These are phyloP conservation scores for Sturmia bella DNA, from an alignment of 2,888 invertebrate genomes.

Conservation along the genomic window DNA sequence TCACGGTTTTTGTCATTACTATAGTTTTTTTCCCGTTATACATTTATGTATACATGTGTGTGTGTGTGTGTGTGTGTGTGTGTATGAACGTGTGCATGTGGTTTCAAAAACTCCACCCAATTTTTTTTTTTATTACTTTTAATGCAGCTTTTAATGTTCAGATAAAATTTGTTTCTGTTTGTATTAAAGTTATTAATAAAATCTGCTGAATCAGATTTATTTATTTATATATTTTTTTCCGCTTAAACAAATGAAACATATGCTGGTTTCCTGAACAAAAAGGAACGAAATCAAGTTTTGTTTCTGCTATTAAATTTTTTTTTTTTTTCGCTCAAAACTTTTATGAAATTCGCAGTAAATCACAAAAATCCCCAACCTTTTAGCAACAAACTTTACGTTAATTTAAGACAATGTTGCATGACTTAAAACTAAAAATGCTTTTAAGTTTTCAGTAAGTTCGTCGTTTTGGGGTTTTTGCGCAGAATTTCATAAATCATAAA, in stretches of 20 bases:
- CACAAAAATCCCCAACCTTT: conserved; percentile 15
- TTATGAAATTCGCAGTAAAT: conserved; percentile 40
- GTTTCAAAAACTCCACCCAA: conserved; percentile 57
- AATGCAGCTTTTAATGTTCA: conserved; percentile 18
- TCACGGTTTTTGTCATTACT: conserved; percentile 52
- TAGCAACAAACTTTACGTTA: conserved; percentile 25
- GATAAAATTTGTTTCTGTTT: conserved; percentile 4
- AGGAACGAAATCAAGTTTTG: conserved; percentile 1
- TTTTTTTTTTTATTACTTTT: conserved; percentile 11
- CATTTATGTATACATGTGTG: too few species aligned
- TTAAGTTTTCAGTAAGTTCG: conserved; percentile 1
- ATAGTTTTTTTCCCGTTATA: neutral
- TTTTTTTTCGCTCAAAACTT: conserved; percentile 26
- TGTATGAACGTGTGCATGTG: too few species aligned
- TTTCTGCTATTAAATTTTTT: conserved; percentile 20
- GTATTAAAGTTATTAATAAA: conserved; percentile 41
- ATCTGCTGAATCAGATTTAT: conserved; percentile 54
- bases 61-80: too few species aligned
- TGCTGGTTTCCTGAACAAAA: conserved; percentile 23
- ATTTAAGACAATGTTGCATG: conserved; percentile 24
- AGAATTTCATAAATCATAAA: conserved; percentile 60
- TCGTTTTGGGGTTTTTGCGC: neutral
- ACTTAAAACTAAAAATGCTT: conserved; percentile 3
- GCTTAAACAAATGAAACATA: conserved; percentile 41
- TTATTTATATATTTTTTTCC: conserved; percentile 1